A percentile compares a stretch with the other conserved stretches of the same genome.
Conservation (phyloP, 2,888 invertebrate genomes). For the Atherix ibis region DNA sequence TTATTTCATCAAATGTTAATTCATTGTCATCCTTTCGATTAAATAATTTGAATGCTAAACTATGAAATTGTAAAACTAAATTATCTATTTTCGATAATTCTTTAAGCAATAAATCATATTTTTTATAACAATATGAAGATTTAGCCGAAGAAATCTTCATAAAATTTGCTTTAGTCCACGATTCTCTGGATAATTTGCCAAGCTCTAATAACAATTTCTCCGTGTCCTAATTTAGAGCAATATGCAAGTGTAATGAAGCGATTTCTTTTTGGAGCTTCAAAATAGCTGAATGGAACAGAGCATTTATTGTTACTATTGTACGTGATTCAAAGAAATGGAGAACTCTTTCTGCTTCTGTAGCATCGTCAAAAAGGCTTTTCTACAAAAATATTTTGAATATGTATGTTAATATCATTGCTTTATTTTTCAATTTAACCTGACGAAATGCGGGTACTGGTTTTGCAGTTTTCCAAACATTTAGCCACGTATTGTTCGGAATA, state of each 20-base stretch:
- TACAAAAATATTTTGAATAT: conserved; percentile 10
- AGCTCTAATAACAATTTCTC: no score
- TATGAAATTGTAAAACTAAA: no score
- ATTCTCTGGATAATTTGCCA: conserved; percentile 7
- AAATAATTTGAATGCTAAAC: conserved; percentile 1
- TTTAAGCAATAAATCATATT: no score
- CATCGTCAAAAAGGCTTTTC: conserved; percentile 88
- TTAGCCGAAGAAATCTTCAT: no score
- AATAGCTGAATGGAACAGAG: conserved; percentile 49
- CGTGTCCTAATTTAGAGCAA: no score
- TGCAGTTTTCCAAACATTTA: conserved; percentile 78
- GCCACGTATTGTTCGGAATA: conserved; percentile 84
- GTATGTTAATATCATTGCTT: conserved; percentile 6
- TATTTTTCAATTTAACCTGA: conserved; percentile 36
- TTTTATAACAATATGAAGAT: no score
- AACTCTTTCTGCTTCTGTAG: conserved; percentile 85
- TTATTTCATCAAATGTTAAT: no score
- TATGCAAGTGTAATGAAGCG: no score
- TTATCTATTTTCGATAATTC: no score
- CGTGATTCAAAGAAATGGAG: conserved; percentile 64
- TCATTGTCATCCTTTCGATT: neutral
- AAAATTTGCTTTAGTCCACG: conserved; percentile 6
- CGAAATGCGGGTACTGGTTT: conserved; percentile 74
- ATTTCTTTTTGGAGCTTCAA: conserved; percentile 35
- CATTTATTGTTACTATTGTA: conserved; percentile 51